These are phyloP conservation scores for Probaryconus sp. DNA, from an alignment of 1,140 invertebrate genomes.

Conservation along the genomic window DNA sequence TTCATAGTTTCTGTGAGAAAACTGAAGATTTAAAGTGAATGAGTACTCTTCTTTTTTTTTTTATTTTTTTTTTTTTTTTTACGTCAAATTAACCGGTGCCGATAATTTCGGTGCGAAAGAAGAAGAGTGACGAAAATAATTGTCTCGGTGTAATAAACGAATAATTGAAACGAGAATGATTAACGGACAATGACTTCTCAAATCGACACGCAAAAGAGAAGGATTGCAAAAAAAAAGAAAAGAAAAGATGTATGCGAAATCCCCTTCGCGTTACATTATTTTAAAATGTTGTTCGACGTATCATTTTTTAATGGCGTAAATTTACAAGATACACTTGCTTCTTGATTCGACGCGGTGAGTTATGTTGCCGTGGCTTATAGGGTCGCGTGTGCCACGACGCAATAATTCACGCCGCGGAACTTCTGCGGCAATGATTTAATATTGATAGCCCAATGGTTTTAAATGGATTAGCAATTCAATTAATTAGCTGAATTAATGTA, in stretches of 20 bases:
- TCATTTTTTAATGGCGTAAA: slow-evolving; percentile 25
- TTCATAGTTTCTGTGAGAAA: too few species aligned
- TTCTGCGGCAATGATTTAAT: slow-evolving; percentile 30
- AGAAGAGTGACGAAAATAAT: slow-evolving; percentile 10
- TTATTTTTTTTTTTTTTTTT: too few species aligned
- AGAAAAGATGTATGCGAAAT: slow-evolving; percentile 2
- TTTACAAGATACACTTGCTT: slow-evolving; percentile 42
- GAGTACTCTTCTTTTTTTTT: too few species aligned
- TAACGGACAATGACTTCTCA: slow-evolving; percentile 8
- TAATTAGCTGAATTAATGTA: slow-evolving; percentile 19
- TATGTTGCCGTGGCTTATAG: slow-evolving; percentile 29
- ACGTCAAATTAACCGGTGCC: too few species aligned
- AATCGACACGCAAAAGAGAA: too few species aligned
- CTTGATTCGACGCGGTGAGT: slow-evolving; percentile 29
- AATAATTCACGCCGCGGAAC: slow-evolving; percentile 32
- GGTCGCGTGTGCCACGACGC: slow-evolving; percentile 34
- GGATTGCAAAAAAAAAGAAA: background rate
- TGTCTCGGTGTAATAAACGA: background rate
- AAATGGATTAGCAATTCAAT: slow-evolving; percentile 46
- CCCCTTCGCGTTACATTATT: slow-evolving; percentile 1
- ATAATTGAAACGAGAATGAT: slow-evolving; percentile 28
- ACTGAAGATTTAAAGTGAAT: too few species aligned
- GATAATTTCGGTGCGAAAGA: too few species aligned
- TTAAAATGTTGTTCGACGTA: slow-evolving; percentile 31
- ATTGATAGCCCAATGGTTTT: slow-evolving; percentile 23